phyloP scores from a whole-genome alignment of 2,888 invertebrate genomes.

The Tenthredo livida region DNA sequence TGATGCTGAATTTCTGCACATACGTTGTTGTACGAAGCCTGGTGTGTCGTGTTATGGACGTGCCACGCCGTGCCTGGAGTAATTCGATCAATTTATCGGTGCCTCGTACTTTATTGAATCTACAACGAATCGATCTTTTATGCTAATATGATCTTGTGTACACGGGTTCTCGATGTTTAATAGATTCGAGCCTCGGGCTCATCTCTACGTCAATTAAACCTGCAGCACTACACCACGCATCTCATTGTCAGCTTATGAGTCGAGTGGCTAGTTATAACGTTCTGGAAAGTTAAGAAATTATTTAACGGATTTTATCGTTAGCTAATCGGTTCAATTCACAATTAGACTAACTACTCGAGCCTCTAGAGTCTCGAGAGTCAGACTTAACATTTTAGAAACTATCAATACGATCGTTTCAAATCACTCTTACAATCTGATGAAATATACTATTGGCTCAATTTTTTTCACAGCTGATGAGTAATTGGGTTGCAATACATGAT shows the following conservation, averaged over 20 bases:
- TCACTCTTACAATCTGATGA: background rate
- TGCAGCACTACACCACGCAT: background rate
- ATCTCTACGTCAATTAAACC: background rate
- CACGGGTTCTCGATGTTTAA: constrained; percentile 9
- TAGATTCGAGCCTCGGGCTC: background rate
- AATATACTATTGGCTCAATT: background rate
- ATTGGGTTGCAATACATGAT: no score
- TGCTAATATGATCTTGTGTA: constrained; percentile 25
- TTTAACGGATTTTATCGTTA: background rate
- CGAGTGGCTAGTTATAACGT: no score
- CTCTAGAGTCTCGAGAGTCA: background rate
- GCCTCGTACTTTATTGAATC: constrained; percentile 28
- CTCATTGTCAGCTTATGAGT: background rate
- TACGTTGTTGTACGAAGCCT: no score
- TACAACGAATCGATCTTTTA: constrained; percentile 41
- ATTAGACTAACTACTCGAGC: background rate
- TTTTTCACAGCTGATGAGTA: no score
- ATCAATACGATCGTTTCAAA: background rate
- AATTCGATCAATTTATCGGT: constrained; percentile 33
- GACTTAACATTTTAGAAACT: background rate
- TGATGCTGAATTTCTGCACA: no score
- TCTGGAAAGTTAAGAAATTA: background rate
- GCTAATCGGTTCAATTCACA: background rate
- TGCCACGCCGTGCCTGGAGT: background rate
- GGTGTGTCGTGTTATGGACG: background rate